Conservation (phyloP, 2,797 vertebrate genomes). For the Yasuhikotakia modesta region DNA sequence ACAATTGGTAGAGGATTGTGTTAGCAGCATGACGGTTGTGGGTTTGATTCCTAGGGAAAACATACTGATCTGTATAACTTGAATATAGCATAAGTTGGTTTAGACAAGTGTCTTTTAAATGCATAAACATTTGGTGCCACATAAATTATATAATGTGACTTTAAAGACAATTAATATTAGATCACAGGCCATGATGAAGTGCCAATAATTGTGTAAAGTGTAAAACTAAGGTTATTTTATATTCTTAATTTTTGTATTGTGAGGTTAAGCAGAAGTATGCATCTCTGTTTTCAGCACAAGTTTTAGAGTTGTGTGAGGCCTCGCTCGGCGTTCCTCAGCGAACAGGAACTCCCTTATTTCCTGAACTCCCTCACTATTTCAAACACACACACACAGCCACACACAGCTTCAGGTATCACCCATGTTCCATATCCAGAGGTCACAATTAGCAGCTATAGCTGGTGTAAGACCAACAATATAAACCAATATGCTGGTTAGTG, state of each 20-base stretch:
- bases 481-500: conserved; percentile 42
- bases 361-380: conserved; percentile 56
- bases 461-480: conserved; percentile 33
- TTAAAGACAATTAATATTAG: conserved; percentile 12
- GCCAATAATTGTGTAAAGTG: neutral
- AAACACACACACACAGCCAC: conserved; percentile 27
- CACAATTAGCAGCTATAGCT: conserved; percentile 34
- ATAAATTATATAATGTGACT: neutral
- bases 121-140: neutral
- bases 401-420: conserved; percentile 45
- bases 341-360: conserved; percentile 71
- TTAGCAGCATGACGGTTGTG: too few relatives aligned
- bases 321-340: conserved; percentile 34
- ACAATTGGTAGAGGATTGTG: too few relatives aligned
- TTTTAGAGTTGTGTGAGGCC: conserved; percentile 30
- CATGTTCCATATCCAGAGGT: conserved; percentile 37
- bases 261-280: conserved; percentile 39
- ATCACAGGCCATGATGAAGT: neutral
- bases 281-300: conserved; percentile 18
- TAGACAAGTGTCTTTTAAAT: too few relatives aligned
- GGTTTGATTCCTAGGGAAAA: too few relatives aligned
- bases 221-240: neutral
- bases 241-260: conserved; percentile 32
- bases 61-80: too few relatives aligned
- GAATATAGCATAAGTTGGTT: too few relatives aligned